A percentile compares a stretch with the other conserved stretches of the same genome.
Evolutionary conservation across 2,888 invertebrate species (phyloP).

Genomic region (Scaptomyza caliginosa): DNA sequence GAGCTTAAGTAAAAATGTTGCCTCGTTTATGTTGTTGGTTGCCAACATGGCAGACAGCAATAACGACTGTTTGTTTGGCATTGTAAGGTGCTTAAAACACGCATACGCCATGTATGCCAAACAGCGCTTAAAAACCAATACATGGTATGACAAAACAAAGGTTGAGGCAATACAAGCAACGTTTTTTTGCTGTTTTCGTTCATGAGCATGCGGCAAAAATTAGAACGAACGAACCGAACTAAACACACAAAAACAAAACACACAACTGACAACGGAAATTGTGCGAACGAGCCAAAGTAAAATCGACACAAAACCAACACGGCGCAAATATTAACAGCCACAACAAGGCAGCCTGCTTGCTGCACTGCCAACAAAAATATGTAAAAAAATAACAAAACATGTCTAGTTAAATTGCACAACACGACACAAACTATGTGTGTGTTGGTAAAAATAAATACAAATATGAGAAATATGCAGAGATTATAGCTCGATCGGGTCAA

Average conservation of each 20-base stretch:
- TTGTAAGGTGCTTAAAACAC: conserved; percentile 42
- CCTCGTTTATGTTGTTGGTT: conserved; percentile 49
- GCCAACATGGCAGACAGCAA: conserved; percentile 49
- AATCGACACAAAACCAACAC: conserved; percentile 44
- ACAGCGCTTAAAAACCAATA: conserved; percentile 6
- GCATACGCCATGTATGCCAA: conserved; percentile 63
- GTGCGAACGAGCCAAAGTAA: conserved; percentile 43
- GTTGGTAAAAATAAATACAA: conserved; percentile 47
- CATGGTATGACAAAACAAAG: neutral
- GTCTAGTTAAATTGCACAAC: conserved; percentile 34
- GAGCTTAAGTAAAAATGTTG: conserved; percentile 25
- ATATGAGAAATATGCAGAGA: conserved; percentile 15
- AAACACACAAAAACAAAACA: no score
- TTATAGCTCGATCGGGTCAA: conserved; percentile 4
- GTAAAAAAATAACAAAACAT: conserved; percentile 22
- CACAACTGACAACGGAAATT: conserved; percentile 63
- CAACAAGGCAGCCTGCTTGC: neutral
- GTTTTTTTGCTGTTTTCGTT: conserved; percentile 53
- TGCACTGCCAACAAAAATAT: conserved; percentile 34
- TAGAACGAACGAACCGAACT: conserved; percentile 56
- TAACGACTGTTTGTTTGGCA: conserved; percentile 32
- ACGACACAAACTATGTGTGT: conserved; percentile 30
- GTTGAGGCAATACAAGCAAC: conserved; percentile 18
- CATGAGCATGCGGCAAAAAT: conserved; percentile 69
- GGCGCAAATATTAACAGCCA: conserved; percentile 21